Conservation (phyloP, 2,797 vertebrate genomes). For the Vireo griseus region DNA sequence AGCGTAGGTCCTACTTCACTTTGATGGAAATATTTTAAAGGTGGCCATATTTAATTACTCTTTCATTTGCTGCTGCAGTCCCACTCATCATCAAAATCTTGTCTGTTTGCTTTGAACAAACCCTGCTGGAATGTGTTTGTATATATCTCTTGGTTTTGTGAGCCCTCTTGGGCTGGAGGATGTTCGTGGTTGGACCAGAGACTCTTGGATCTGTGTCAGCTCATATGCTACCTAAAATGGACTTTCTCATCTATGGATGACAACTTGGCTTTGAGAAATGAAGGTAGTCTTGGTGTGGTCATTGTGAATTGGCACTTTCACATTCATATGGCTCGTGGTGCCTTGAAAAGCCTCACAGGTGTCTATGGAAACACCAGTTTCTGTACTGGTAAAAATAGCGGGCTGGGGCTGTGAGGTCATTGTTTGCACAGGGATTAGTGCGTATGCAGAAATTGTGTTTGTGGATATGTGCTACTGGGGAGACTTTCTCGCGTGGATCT, state of each 20-base stretch:
- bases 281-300: not conserved
- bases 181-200: not conserved
- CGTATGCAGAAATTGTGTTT: not conserved
- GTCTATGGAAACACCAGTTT: not conserved
- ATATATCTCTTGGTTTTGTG: not conserved
- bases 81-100: not conserved
- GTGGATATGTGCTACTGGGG: not conserved
- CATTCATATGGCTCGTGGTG: not conserved
- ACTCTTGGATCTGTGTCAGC: not conserved
- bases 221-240: not conserved
- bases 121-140: not conserved
- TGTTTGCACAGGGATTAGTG: not conserved
- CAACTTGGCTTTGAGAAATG: not conserved
- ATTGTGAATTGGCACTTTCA: not conserved
- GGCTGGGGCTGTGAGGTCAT: not conserved
- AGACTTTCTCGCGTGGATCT: not conserved
- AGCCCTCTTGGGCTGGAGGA: not conserved
- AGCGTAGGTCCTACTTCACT: not conserved
- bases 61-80: not conserved
- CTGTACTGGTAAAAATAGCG: not conserved
- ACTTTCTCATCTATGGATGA: not conserved
- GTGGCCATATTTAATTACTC: not conserved
- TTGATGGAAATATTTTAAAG: not conserved
- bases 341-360: not conserved
- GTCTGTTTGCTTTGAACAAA: not conserved